These are phyloP conservation scores for Phortica magna DNA, from an alignment of 2,888 invertebrate species.

Conservation along the genomic window DNA sequence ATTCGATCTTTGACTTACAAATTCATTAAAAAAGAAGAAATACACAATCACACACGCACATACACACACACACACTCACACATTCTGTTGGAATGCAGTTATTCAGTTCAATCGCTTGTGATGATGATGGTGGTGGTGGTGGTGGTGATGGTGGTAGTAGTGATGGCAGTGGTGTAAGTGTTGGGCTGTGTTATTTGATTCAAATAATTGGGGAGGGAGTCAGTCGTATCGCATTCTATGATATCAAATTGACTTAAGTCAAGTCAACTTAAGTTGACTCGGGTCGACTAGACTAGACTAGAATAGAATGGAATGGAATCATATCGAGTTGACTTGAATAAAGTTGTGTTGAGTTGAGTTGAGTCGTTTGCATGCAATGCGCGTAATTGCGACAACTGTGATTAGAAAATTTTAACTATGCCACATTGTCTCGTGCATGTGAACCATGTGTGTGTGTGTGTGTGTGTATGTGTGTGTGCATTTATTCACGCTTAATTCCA, in stretches of 20 bases:
- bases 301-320: background rate
- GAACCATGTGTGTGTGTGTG: background rate
- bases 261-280: background rate
- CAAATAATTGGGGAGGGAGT: no score
- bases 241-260: background rate
- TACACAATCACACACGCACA: background rate
- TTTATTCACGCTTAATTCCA: conserved; percentile 5
- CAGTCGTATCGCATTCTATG: no score
- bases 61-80: background rate
- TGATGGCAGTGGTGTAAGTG: no score
- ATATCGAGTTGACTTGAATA: background rate
- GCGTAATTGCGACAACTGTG: conserved; percentile 60
- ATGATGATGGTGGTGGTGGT: conserved; percentile 11
- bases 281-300: background rate
- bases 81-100: conserved; percentile 67
- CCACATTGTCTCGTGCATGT: background rate
- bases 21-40: conserved; percentile 16
- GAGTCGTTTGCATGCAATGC: conserved; percentile 43
- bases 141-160: background rate
- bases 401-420: conserved; percentile 54
- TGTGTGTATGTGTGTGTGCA: conserved; percentile 9
- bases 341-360: conserved; percentile 4
- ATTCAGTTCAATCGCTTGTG: conserved; percentile 46
- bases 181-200: no score
- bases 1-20: conserved; percentile 67